Evolutionary conservation across 2,797 vertebrate species (phyloP), one percentile per base, ranked within the genome.

Genomic region (Bradypus variegatus): DNA sequence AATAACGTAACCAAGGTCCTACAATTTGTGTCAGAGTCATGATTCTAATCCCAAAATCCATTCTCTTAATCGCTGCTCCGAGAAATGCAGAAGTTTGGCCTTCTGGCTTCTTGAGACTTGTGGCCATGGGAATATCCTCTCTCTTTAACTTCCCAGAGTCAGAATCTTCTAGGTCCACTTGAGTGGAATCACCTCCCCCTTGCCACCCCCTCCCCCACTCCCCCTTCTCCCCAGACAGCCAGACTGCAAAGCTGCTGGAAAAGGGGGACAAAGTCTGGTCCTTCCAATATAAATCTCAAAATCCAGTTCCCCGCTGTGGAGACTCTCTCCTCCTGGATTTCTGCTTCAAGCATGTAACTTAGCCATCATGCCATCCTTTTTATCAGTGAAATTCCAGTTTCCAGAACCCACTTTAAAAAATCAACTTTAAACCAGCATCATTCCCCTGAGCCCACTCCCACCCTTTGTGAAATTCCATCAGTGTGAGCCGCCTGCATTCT

Each of bases 381-480:
- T 45, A 38, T 80, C 41, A 60, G 33, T 67, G 73, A 58, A 64
- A 84, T 73, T 83, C 31, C 31, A 67, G 13, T 72, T 89, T 58
- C 23, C 41, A 85, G 62, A 82, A 48, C 36, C 12, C 5, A 12
- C 13, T 53, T 82, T 38, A 31, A 67, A 81, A 77, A 27, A 29
- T 36, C 16, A 58, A 12, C 29, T n/a, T 36, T 55, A 48, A 76
- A 48, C 19, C 36, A 78, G 53, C 19, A 14, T 14, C 70, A 16
- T 77, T 58, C 23, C 62, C n/a, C 55, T 15, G 8, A 33, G 15
- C 25, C 14, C 18, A n/a, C 75, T 83, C 27, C 3, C 72, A 58
- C 13, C 58, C 69, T 18, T 15, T 16, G 3, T 0, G 6, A 58
- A 36, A 1, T 1, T 29, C 18, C 7, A 9, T 1, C n/a, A 33